A percentile compares a stretch with the other conserved stretches of the same genome.
These are phyloP conservation scores for Tetraodon nigroviridis DNA, from an alignment of 2,113 vertebrate genomes.

Conservation along the genomic window DNA sequence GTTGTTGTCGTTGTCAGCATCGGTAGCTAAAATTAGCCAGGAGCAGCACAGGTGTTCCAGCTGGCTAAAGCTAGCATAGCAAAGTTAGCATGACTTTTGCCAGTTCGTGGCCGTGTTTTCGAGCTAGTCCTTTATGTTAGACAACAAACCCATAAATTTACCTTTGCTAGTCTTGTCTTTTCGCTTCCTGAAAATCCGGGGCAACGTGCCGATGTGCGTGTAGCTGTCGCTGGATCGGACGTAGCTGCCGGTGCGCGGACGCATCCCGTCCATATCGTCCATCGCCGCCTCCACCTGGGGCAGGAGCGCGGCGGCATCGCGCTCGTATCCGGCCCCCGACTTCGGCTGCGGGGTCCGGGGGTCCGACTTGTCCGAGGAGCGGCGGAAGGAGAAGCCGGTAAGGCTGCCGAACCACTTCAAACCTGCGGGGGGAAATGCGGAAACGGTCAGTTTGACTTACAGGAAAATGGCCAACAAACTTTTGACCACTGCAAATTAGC, in stretches of 20 bases:
- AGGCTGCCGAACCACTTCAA: conserved; percentile 89
- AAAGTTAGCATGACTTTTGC: too few relatives aligned
- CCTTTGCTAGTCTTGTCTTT: conserved; percentile 55
- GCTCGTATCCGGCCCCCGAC: not conserved
- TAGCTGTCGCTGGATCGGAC: conserved; percentile 87
- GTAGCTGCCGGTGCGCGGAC: conserved; percentile 78
- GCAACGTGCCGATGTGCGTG: conserved; percentile 91
- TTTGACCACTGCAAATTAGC: too few relatives aligned
- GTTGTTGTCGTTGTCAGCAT: too few relatives aligned
- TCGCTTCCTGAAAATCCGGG: conserved; percentile 63
- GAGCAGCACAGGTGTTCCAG: too few relatives aligned
- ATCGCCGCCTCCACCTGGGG: conserved; percentile 52
- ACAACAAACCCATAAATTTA: not conserved
- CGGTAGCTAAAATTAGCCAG: too few relatives aligned
- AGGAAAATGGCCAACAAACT: too few relatives aligned
- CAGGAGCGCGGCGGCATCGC: rapidly evolving
- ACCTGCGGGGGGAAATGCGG: conserved; percentile 36
- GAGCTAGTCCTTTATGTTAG: too few relatives aligned
- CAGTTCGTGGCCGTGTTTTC: too few relatives aligned
- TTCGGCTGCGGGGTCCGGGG: conserved; percentile 20
- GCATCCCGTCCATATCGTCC: conserved; percentile 77
- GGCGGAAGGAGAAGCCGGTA: conserved; percentile 76
- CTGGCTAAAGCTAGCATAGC: not conserved
- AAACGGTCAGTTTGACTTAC: not conserved
- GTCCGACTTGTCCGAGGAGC: conserved; percentile 65